Base-by-base conservation (phyloP, 2,797 vertebrate genomes). In the Mallotus villosus region DNA sequence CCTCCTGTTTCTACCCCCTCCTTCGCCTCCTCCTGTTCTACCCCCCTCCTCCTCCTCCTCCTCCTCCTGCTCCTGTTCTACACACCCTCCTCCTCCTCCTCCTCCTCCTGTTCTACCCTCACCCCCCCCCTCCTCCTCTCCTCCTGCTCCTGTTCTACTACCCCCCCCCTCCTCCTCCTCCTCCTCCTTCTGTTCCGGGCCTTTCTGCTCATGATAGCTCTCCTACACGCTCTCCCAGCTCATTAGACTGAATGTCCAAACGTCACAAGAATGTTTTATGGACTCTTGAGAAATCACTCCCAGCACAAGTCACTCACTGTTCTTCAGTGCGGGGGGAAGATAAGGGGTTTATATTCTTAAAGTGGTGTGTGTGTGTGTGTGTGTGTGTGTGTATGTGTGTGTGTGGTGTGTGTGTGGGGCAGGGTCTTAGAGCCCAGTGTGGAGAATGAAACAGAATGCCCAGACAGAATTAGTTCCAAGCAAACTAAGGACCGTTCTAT, bases 401-500 rank as follows among this genome's bases (percentile, higher is more conserved):
- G 29, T 32, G 83, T 87, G 79, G 79, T 67, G 81, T 84, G 76
- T 83, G 8, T 85, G 86, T 86, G 87, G 90, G 85, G 87, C 85
- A 90, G 81, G 81, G 86, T 91, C 89, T 93, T 93, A 92, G 81
- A 81, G 83, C 87, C 87, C 88, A 88, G 88, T 92, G 91, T 92
- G 91, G 85, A 88, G 86, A 92, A 92, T 92, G 92, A 92, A 92
- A 91, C 80, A 90, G 87, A 91, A 92, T 89, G 88, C 86, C 91
- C 91, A 93, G 92, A 93, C 92, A 90, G 90, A 91, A 92, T 93
- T 91, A 91, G 89, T 91, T 92, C 87, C 89, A 90, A 90, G 84
- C 88, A 91, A 88, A 93, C 87, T 90, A 87, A 86, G 88, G 84
- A 76, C 86, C 83, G 80, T 88, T 90, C 88, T 91, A 89, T 74